phyloP scores from a whole-genome alignment of 2,797 vertebrate genomes.

The Margarornis squamiger region DNA sequence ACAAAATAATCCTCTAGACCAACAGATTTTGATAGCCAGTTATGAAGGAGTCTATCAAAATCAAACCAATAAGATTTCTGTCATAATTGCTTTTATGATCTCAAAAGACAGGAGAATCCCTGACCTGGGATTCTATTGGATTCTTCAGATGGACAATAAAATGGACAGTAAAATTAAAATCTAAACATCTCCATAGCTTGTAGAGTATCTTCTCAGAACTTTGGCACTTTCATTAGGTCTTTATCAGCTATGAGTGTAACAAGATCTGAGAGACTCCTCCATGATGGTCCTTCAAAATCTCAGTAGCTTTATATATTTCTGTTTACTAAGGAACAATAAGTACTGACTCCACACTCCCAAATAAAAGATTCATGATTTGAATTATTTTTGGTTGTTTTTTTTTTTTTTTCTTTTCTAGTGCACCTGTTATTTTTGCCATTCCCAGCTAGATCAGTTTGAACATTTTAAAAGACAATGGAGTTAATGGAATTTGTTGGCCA shows the following conservation, averaged over 20 bases:
- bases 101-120: background rate
- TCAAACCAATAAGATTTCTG: background rate
- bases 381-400: background rate
- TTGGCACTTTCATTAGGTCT: background rate
- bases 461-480: background rate
- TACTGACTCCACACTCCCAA: background rate
- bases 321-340: background rate
- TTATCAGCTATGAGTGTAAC: background rate
- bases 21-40: background rate
- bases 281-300: background rate
- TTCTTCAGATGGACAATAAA: background rate
- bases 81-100: background rate
- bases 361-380: background rate
- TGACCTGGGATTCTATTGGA: background rate
- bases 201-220: background rate
- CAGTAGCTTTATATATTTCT: background rate
- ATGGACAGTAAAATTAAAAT: background rate
- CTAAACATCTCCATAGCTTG: background rate
- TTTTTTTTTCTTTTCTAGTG: background rate
- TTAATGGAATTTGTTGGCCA: background rate
- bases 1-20: background rate
- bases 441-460: background rate
- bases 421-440: background rate
- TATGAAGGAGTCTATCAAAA: background rate
- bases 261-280: background rate